Percentiles rank a stretch among this genome's conserved stretches.
phyloP scores from a whole-genome alignment of 2,888 invertebrate genomes.

The Allolobophora icterica region DNA sequence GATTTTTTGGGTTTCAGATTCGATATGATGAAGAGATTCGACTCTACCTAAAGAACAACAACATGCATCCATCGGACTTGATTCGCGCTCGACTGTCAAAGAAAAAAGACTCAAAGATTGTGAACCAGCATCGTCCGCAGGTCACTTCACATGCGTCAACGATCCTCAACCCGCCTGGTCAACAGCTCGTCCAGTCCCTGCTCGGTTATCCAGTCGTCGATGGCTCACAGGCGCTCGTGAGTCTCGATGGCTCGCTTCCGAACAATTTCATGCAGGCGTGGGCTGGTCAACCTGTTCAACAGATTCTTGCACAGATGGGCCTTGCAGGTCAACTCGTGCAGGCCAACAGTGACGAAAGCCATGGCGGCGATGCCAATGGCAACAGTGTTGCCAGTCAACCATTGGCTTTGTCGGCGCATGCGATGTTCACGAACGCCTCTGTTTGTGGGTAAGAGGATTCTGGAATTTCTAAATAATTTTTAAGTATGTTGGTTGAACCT shows the following conservation, averaged over 20 bases:
- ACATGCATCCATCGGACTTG: slow-evolving; percentile 47
- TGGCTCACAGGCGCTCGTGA: background rate
- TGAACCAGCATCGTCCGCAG: slow-evolving; percentile 13
- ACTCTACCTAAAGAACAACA: slow-evolving; percentile 46
- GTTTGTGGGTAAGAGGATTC: background rate
- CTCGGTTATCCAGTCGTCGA: slow-evolving; percentile 28
- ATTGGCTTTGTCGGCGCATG: slow-evolving; percentile 22
- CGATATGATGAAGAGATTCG: slow-evolving; percentile 48
- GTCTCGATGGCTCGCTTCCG: background rate
- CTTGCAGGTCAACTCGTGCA: slow-evolving; percentile 34
- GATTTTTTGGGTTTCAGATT: too few relatives aligned
- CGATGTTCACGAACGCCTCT: slow-evolving; percentile 8
- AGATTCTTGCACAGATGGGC: slow-evolving; percentile 40
- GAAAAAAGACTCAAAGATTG: slow-evolving; percentile 37
- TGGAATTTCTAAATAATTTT: background rate
- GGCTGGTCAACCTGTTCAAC: slow-evolving; percentile 38
- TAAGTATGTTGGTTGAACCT: too few relatives aligned
- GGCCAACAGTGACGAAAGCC: slow-evolving; percentile 35
- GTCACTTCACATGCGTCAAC: slow-evolving; percentile 32
- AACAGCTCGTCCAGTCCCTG: slow-evolving; percentile 31
- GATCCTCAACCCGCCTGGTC: slow-evolving; percentile 12
- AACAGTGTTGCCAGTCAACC: slow-evolving; percentile 30
- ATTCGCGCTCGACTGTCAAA: slow-evolving; percentile 42
- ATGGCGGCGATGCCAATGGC: background rate
- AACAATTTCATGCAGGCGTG: slow-evolving; percentile 35